Base-by-base conservation (phyloP, 1,140 invertebrate genomes). In the Trichomalopsis sarcophagae region DNA sequence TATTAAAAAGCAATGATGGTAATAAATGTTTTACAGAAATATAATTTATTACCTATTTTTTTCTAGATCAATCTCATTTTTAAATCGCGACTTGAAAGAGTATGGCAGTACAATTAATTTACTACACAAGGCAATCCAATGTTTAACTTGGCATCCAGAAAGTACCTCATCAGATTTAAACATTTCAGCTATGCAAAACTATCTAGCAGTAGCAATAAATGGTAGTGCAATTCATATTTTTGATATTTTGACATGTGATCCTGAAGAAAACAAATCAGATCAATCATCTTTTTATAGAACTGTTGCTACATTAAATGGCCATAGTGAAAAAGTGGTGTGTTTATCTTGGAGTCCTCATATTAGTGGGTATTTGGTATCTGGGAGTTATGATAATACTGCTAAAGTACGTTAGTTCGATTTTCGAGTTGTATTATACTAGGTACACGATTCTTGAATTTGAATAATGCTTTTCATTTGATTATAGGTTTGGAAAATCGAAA, bases 281-380 rank as follows among this genome's bases (percentile, higher is more conserved):
- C 33, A 86, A 23, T 47, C 69, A 69, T 33, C 47, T 68, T 81
- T 87, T 55, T 87, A 94, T 36, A 92, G 92, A 86, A 87, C 90
- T 13, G 92, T 94, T 87, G 93, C 94, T 27, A 93, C 90, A 9
- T 92, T 97, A 77, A 91, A 88, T 2, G 95, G 95, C 2, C 96
- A 97, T 88, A 91, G 86, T 36, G 90, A 92, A 0, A 91, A 94
- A 66, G 94, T 97, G 23, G 94, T 95, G 1, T 93, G 94, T 77
- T 84, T 97, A 13, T 92, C 93, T 5, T 98, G 97, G 97, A 97
- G 94, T 92, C 96, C 96, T 6, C 96, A 97, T 89, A 89, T 93
- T 13, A 95, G 95, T 82, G 95, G 94, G 10, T 91, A 94, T 66
- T 91, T 97, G n/a, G 91, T 96, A 11, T 95, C 96, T 14, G 95